phyloP scores from a whole-genome alignment of 2,797 vertebrate species.

The Capromys pilorides region DNA sequence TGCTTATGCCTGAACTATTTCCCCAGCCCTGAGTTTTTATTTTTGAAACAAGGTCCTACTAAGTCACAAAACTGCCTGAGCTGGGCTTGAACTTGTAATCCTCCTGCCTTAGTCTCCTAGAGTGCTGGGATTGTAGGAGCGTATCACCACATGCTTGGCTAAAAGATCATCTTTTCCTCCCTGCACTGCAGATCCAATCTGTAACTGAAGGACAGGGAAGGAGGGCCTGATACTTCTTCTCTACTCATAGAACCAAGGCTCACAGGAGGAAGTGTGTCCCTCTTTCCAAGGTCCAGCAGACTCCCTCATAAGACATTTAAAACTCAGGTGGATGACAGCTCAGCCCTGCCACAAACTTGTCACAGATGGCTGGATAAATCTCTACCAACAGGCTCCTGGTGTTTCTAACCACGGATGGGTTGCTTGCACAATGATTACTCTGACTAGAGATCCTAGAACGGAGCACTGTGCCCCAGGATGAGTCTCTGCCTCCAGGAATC shows the following conservation, averaged over 20 bases:
- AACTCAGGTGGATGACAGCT: background rate
- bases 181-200: background rate
- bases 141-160: background rate
- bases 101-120: background rate
- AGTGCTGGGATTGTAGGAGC: background rate
- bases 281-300: background rate
- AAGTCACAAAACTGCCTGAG: background rate
- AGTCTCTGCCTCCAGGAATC: background rate
- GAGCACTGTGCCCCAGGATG: background rate
- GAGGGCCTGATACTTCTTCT: rapidly evolving
- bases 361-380: too few species aligned
- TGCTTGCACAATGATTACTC: too few species aligned
- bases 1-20: background rate
- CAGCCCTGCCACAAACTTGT: background rate
- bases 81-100: background rate
- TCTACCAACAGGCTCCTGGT: too few species aligned
- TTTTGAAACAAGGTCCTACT: background rate
- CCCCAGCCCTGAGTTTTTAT: background rate
- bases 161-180: background rate
- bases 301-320: background rate
- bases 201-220: background rate
- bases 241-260: background rate
- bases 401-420: background rate
- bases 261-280: rapidly evolving
- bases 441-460: background rate